These are phyloP conservation scores for Phrynocephalus forsythii DNA, from an alignment of 2,797 vertebrate species.

Conservation along the genomic window DNA sequence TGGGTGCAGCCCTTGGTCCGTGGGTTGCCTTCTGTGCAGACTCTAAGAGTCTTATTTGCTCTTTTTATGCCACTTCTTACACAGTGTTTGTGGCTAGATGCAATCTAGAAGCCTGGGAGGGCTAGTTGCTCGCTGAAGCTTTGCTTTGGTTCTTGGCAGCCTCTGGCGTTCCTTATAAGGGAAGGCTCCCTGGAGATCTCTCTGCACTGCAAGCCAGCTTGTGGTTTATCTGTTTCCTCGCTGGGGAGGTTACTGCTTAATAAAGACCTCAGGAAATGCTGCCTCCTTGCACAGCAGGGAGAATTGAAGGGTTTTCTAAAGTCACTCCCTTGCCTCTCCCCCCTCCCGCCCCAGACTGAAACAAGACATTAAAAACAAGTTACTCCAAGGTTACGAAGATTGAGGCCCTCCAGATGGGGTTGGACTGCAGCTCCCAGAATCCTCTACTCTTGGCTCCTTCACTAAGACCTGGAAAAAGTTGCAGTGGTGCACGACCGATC, in stretches of 20 bases:
- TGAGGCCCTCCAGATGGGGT: too few species aligned
- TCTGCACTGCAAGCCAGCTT: background rate
- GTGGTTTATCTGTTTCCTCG: background rate
- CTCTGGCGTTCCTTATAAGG: conserved; percentile 3
- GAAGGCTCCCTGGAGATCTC: background rate
- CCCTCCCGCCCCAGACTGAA: too few species aligned
- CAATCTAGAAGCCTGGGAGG: too few species aligned
- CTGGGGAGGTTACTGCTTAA: background rate
- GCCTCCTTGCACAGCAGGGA: background rate
- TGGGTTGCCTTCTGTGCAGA: background rate
- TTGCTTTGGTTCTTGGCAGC: background rate
- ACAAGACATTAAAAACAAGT: background rate
- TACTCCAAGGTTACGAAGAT: too few species aligned
- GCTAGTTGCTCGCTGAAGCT: too few species aligned
- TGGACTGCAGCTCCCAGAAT: too few species aligned
- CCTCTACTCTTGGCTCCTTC: too few species aligned
- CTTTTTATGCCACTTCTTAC: background rate
- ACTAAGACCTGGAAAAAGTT: too few species aligned
- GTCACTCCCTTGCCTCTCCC: background rate
- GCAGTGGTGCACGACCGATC: too few species aligned
- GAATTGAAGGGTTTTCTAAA: background rate
- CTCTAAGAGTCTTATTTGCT: background rate
- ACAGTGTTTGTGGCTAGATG: background rate
- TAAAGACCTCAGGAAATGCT: background rate
- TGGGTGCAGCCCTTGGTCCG: background rate